Evolutionary conservation across 2,113 vertebrate genomes (phyloP).

Genomic region (Elephantulus edwardii): DNA sequence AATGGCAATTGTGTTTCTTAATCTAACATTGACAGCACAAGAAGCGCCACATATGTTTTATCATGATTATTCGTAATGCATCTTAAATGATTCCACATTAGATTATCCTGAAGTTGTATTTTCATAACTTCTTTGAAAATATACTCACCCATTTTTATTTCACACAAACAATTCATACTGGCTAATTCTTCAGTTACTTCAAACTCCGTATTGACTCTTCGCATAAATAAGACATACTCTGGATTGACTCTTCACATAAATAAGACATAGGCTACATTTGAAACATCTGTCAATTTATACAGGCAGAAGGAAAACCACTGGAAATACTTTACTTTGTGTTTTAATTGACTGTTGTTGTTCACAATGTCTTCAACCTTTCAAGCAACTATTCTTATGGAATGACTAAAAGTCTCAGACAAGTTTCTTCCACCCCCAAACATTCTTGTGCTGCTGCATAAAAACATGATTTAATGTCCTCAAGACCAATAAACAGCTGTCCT

Average conservation of each 20-base stretch:
- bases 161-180: background rate
- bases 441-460: constrained; percentile 23
- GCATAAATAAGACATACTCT: no score
- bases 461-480: constrained; percentile 7
- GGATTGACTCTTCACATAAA: constrained; percentile 14
- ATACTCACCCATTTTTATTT: background rate
- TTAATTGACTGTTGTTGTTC: background rate
- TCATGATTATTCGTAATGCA: background rate
- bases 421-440: constrained; percentile 2
- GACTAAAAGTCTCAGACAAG: background rate
- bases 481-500: background rate
- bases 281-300: constrained; percentile 16
- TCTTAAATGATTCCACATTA: constrained; percentile 23
- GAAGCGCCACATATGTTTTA: background rate
- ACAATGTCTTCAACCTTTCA: background rate
- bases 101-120: background rate
- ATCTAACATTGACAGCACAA: background rate
- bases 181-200: background rate
- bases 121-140: constrained; percentile 18
- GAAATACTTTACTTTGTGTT: constrained; percentile 3
- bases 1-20: constrained; percentile 35
- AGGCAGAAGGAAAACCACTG: background rate
- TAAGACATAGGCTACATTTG: background rate
- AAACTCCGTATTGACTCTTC: background rate
- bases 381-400: background rate